A percentile compares a stretch with the other conserved stretches of the same genome.
These are phyloP conservation scores for Anthoptus insignis DNA, from an alignment of 2,888 invertebrate species.

Conservation along the genomic window DNA sequence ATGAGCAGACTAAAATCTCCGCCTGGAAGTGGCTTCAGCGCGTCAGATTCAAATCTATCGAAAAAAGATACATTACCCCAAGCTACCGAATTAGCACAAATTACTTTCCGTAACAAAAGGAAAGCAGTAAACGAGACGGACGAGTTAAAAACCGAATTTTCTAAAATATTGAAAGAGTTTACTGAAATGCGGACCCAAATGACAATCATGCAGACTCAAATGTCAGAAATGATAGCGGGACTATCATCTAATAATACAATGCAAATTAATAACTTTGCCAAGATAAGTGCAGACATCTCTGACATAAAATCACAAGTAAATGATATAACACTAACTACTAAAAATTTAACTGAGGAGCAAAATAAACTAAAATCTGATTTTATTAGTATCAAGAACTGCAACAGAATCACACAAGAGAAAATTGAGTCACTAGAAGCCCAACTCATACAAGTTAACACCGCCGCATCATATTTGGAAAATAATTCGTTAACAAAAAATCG, in stretches of 20 bases:
- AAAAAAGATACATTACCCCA: no score
- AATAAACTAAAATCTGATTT: conserved; percentile 21
- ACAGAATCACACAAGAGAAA: conserved; percentile 16
- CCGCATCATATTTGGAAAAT: no score
- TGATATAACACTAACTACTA: conserved; percentile 19
- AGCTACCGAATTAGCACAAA: no score
- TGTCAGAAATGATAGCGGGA: conserved; percentile 17
- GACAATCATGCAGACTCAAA: conserved; percentile 12
- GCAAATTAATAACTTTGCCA: conserved; percentile 10
- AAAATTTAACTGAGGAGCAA: conserved; percentile 17
- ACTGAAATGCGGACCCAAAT: conserved; percentile 10
- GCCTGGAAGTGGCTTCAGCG: no score
- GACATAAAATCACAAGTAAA: conserved; percentile 27
- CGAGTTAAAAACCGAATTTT: no score
- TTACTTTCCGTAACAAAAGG: conserved; percentile 23
- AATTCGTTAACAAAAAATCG: no score
- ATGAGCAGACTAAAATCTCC: no score
- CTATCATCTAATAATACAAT: conserved; percentile 25
- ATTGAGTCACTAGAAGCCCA: no score
- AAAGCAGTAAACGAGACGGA: conserved; percentile 14
- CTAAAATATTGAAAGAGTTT: no score
- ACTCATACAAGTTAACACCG: no score
- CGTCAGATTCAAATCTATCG: no score
- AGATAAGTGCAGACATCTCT: conserved; percentile 22
- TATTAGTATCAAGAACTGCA: conserved; percentile 5